Conservation (phyloP, 2,888 invertebrate species). For the Papilio gigon region DNA sequence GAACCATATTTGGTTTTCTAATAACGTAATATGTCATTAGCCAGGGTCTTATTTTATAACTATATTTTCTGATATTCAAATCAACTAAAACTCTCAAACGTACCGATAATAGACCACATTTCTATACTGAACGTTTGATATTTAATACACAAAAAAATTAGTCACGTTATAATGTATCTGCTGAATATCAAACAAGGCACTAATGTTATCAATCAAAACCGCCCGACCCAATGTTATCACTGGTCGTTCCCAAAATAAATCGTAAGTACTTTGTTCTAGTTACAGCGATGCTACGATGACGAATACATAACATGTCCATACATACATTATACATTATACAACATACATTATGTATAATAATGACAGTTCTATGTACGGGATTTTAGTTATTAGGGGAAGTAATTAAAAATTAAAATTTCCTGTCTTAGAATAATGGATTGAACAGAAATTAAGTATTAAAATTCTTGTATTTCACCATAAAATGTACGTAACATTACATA, state of each 20-base stretch:
- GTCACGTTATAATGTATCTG: neutral
- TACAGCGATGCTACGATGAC: slow-evolving; percentile 20
- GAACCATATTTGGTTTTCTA: no score
- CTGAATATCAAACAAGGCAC: slow-evolving; percentile 6
- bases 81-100: neutral
- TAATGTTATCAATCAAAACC: slow-evolving; percentile 23
- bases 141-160: neutral
- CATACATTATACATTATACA: neutral
- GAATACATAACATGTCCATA: slow-evolving; percentile 20
- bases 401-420: no score
- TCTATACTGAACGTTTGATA: neutral
- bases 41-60: neutral
- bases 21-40: no score
- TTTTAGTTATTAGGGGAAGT: neutral
- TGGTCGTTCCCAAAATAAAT: slow-evolving; percentile 37
- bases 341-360: no score
- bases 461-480: no score
- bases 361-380: neutral
- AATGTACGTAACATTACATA: no score
- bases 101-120: neutral
- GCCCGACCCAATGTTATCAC: slow-evolving; percentile 26
- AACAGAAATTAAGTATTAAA: no score
- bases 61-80: no score
- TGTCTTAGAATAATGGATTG: no score
- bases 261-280: slow-evolving; percentile 32